Evolutionary conservation across 2,113 vertebrate species (phyloP).

Genomic region (Melanerpes aurifrons): DNA sequence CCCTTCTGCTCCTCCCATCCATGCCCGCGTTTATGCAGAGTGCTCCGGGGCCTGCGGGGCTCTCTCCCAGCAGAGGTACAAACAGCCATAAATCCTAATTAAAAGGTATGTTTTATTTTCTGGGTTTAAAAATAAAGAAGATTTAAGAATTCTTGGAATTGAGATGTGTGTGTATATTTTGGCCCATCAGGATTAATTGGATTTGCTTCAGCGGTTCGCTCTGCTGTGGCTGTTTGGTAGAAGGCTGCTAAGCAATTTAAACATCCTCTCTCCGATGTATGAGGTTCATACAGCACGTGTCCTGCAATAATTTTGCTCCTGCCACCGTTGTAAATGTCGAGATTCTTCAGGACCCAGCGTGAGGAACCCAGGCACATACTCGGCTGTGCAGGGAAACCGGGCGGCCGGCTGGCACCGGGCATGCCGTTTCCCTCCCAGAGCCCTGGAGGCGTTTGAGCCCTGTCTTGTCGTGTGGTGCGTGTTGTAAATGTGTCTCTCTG

Average conservation of each 20-base stretch:
- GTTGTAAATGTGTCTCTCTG: background rate
- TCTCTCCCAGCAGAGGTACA: slow-evolving; percentile 58
- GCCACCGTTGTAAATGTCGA: background rate
- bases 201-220: slow-evolving; percentile 56
- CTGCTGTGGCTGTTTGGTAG: slow-evolving; percentile 6
- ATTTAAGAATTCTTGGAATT: slow-evolving; percentile 68
- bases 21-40: slow-evolving; percentile 41
- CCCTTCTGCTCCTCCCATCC: slow-evolving; percentile 46
- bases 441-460: background rate
- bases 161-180: slow-evolving; percentile 63
- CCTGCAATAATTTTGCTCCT: slow-evolving; percentile 38
- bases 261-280: slow-evolving; percentile 16
- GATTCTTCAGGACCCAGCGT: background rate
- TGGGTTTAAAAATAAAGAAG: slow-evolving; percentile 64
- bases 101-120: slow-evolving; percentile 70
- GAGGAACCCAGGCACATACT: background rate
- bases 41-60: background rate
- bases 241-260: slow-evolving; percentile 59
- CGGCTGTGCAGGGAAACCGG: accelerated
- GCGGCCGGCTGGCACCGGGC: accelerated
- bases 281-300: slow-evolving; percentile 18
- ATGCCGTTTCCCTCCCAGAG: background rate
- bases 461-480: accelerated
- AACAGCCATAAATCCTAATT: slow-evolving; percentile 72
- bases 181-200: slow-evolving; percentile 71